Percentiles rank a stretch among this genome's conserved stretches.
phyloP scores from a whole-genome alignment of 2,797 vertebrate species.

The Syngnathus acus region DNA sequence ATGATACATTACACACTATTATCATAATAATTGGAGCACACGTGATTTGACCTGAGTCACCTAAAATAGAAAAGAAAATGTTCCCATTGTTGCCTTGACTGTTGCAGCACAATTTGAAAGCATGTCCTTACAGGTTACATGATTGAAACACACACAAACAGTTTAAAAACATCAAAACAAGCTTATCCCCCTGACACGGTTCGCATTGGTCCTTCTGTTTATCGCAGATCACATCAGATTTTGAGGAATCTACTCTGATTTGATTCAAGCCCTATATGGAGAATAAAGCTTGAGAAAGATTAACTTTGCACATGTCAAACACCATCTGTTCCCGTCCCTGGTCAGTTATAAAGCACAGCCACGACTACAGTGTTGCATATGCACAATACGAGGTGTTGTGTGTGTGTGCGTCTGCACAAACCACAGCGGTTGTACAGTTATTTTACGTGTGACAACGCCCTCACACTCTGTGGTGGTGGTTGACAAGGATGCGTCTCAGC shows the following conservation, averaged over 20 bases:
- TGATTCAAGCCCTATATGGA: conserved; percentile 31
- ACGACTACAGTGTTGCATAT: background rate
- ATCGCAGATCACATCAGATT: conserved; percentile 16
- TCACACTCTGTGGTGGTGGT: conserved; percentile 20
- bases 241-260: conserved; percentile 13
- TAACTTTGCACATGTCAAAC: conserved; percentile 41
- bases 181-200: background rate
- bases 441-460: conserved; percentile 41
- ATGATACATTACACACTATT: background rate
- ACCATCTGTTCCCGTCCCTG: conserved; percentile 39
- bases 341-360: conserved; percentile 2
- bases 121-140: conserved; percentile 5
- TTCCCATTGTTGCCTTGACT: background rate
- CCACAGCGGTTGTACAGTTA: conserved; percentile 28
- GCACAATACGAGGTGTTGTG: conserved; percentile 5
- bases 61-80: background rate
- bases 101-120: background rate
- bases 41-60: background rate
- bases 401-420: background rate
- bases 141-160: background rate
- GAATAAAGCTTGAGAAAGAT: conserved; percentile 37
- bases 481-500: conserved; percentile 9
- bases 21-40: background rate
- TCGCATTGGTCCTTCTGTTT: conserved; percentile 2
- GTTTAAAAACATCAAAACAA: background rate